Conservation (phyloP, 2,113 vertebrate species). For the Uria lomvia region DNA sequence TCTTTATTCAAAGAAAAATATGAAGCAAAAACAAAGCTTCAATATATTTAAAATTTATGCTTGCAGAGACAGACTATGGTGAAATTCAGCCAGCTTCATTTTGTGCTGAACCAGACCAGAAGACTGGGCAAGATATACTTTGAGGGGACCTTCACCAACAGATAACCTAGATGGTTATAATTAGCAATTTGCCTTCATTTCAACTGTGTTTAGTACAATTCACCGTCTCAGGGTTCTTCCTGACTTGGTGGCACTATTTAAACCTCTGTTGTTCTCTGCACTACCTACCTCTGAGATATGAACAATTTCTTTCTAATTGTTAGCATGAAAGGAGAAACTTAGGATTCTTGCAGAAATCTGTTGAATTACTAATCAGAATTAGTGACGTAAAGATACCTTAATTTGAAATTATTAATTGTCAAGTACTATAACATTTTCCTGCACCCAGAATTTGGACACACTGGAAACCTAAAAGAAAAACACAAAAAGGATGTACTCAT, state of each 20-base stretch:
- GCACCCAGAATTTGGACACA: background rate
- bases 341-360: background rate
- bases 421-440: background rate
- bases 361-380: background rate
- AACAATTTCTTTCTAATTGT: background rate
- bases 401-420: background rate
- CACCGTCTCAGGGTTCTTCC: background rate
- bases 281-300: background rate
- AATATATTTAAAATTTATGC: constrained; percentile 68
- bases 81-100: constrained; percentile 47
- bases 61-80: constrained; percentile 54
- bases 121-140: constrained; percentile 13
- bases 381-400: background rate
- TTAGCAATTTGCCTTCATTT: background rate
- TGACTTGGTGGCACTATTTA: background rate
- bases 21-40: constrained; percentile 70
- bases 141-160: constrained; percentile 9
- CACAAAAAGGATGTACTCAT: background rate
- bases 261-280: background rate
- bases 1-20: constrained; percentile 73
- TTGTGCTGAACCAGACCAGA: constrained; percentile 42
- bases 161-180: background rate
- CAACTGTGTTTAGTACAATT: background rate
- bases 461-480: background rate
- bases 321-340: background rate